Percentiles rank a stretch among this genome's conserved stretches.
These are phyloP conservation scores for Chironomus tentans DNA, from an alignment of 2,888 invertebrate genomes.

Conservation along the genomic window DNA sequence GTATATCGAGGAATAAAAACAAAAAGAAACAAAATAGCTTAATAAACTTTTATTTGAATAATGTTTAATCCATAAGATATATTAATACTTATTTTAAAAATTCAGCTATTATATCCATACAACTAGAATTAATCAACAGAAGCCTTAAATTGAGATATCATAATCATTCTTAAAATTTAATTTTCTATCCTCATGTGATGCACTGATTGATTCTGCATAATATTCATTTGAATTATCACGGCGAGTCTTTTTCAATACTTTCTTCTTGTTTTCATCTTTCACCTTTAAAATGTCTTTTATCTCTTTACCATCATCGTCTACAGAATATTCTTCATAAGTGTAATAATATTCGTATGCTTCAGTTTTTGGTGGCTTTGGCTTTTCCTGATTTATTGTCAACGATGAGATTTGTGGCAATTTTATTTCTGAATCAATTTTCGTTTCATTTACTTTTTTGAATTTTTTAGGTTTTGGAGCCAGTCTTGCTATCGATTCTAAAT, in stretches of 20 bases:
- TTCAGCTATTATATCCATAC: no score
- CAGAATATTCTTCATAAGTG: neutral
- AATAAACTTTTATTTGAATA: no score
- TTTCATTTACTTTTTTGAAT: neutral
- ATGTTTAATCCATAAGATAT: no score
- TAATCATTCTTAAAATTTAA: neutral
- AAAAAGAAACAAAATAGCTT: no score
- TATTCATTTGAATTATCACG: conserved; percentile 11
- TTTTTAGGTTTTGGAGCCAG: neutral
- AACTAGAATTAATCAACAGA: no score
- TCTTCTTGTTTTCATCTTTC: neutral
- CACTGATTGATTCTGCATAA: conserved; percentile 11
- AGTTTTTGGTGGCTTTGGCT: no score
- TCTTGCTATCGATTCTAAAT: neutral
- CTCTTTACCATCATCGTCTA: neutral
- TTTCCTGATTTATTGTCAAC: neutral
- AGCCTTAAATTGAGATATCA: neutral
- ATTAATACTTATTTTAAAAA: no score
- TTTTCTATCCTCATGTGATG: neutral
- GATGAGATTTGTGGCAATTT: neutral
- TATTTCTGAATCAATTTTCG: neutral
- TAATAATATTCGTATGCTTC: conserved; percentile 1
- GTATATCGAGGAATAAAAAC: no score
- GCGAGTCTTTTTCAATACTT: neutral
- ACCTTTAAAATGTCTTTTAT: neutral